These are phyloP conservation scores for Tinea trinotella DNA, from an alignment of 2,888 invertebrate species.

Conservation along the genomic window DNA sequence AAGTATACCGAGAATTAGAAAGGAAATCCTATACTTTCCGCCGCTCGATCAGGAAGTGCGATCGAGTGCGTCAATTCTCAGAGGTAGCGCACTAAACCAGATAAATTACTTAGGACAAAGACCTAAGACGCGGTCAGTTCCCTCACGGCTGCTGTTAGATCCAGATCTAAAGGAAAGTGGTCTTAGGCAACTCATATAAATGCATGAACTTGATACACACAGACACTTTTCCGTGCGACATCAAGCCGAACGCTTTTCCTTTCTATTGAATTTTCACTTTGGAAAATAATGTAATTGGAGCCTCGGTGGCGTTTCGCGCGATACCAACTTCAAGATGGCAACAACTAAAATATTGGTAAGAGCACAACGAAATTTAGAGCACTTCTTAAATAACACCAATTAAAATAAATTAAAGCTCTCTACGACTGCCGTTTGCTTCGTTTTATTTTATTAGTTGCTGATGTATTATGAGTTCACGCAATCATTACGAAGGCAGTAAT, in stretches of 20 bases:
- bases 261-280: slow-evolving; percentile 36
- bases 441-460: slow-evolving; percentile 5
- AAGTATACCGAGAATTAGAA: slow-evolving; percentile 6
- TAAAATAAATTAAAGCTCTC: slow-evolving; percentile 6
- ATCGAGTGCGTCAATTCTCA: slow-evolving; percentile 12
- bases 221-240: slow-evolving; percentile 55
- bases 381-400: slow-evolving; percentile 15
- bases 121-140: slow-evolving; percentile 60
- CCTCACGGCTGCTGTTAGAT: slow-evolving; percentile 35
- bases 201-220: slow-evolving; percentile 60
- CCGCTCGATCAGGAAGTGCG: slow-evolving; percentile 13
- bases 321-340: slow-evolving; percentile 36
- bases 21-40: slow-evolving; percentile 17
- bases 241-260: slow-evolving; percentile 55
- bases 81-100: slow-evolving; percentile 35
- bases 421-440: background rate
- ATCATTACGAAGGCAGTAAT: slow-evolving; percentile 28
- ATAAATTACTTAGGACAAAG: slow-evolving; percentile 64
- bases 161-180: slow-evolving; percentile 63
- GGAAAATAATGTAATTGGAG: slow-evolving; percentile 47
- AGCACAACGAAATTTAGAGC: background rate
- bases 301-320: slow-evolving; percentile 18
- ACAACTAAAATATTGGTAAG: slow-evolving; percentile 55
- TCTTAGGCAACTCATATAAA: slow-evolving; percentile 55
- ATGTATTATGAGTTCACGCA: background rate